Evolutionary conservation across 2,797 vertebrate genomes (phyloP), one percentile per base, ranked within the genome.

Genomic region (Manis pentadactyla): DNA sequence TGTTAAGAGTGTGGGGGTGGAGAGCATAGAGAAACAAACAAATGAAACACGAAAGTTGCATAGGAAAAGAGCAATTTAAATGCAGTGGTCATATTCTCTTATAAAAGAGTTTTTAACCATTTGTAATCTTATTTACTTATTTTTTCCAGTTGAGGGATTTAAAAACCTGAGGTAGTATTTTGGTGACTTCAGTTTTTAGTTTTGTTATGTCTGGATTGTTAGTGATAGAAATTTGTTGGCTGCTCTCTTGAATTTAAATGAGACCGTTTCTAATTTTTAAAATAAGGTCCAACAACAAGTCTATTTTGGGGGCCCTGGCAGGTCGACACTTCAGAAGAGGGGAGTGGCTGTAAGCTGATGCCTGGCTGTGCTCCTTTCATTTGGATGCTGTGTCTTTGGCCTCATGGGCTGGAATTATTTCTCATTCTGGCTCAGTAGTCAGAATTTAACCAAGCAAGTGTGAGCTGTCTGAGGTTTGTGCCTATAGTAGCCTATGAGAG

Each of bases 321-420:
- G 90, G 95, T 85, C 98, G 98, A 79, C 96, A 96, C 97, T 98
- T 98, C 87, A 93, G 23, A 97, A 37, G 85, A 95, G 87, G 92
- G 97, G 98, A 97, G 97, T 86, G 98, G 89, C 98, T 98, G 96
- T 97, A 98, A 98, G 53, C 95, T 77, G 97, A 69, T 96, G 88
- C 97, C 97, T 82, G 91, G 21, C 83, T 96, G 5, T 93, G 81
- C 91, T 96, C 69, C 82, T 97, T 97, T 94, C 88, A 69, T 64
- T 68, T 42, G 31, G 71, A 96, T 96, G 55, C 95, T 93, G 71
- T 18, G 94, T 3, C 93, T 97, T 90, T 82, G 95, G 96, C 89
- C 63, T 73, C 68, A 74, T 18, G 61, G 51, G 84, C 92, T 74
- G 79, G 63, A 68, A 92, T 94, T 94, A 96, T 87, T 93, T 88